Base-by-base conservation (phyloP, 1,140 invertebrate genomes). In the Ceratina japonica region DNA sequence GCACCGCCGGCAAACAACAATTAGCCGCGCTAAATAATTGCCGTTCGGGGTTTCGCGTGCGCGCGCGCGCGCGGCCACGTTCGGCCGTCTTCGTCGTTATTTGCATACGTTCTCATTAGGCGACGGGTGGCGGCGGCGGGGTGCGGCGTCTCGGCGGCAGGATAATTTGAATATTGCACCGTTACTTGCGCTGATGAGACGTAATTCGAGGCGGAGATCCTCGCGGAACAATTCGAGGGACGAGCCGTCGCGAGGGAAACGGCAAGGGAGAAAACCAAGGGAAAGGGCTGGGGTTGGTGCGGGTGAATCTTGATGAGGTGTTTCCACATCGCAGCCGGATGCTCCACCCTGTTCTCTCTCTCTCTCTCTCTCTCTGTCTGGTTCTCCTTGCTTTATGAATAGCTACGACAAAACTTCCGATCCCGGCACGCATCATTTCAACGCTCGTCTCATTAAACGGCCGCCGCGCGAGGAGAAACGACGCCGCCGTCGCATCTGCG, bases 71-170 rank as follows among this genome's bases (percentile, higher is more conserved):
- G 44, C n/a, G n/a, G n/a, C n/a, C 27, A 37, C 56, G 68, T 20
- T 44, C 44, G 49, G 56, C 22, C 49, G n/a, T 44, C 22, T 37
- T 27, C 66, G 75, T 13, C 78, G 81, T 89, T 91, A 90, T 90
- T 91, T 90, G 88, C 89, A 91, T 91, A 89, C 87, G 88, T 89
- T 89, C 89, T 90, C 89, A 88, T 90, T 89, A 90, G 79, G 72
- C 71, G 72, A 54, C 80, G 52, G 75, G 27, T 31, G 27, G 27
- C 27, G 27, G 27, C 27, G 27, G 27, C 27, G 31, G 69, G 5
- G 37, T 10, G 37, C 37, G 37, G 10, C 37, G 31, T 69, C 71
- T 75, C 68, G 61, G 68, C 68, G 71, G 72, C 66, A 74, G 70
- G 80, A 87, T 87, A 87, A 87, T 87, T 85, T 90, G 87, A 91